Conservation (phyloP, 2,888 invertebrate genomes). For the Hartigia nigra region DNA sequence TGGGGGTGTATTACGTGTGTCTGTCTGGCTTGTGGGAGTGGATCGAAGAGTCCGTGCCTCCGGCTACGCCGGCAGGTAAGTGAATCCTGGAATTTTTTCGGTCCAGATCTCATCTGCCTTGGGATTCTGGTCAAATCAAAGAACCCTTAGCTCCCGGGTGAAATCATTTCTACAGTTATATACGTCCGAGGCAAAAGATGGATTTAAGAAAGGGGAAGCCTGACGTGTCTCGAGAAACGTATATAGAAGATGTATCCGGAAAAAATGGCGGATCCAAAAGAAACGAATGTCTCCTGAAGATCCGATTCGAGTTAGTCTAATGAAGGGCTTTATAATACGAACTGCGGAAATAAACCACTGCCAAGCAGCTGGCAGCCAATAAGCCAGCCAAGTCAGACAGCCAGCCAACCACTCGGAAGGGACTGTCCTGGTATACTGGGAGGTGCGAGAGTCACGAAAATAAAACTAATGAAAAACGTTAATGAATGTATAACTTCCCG, state of each 20-base stretch:
- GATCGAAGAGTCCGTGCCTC: neutral
- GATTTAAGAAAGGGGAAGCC: neutral
- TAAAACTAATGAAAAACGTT: conserved; percentile 32
- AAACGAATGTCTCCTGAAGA: conserved; percentile 29
- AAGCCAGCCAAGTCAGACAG: neutral
- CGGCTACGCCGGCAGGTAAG: neutral
- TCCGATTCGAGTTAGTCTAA: conserved; percentile 44
- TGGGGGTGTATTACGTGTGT: neutral
- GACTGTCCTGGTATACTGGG: neutral
- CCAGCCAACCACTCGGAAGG: neutral
- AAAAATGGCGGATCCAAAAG: conserved; percentile 11
- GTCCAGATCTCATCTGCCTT: neutral
- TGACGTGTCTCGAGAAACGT: neutral
- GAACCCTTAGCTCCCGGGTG: neutral
- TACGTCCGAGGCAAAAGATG: neutral
- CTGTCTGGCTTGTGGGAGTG: neutral
- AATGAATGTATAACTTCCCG: conserved; percentile 40
- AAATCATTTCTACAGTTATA: neutral
- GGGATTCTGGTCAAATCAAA: neutral
- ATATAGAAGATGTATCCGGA: no score
- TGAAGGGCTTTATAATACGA: conserved; percentile 46
- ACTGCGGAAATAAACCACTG: conserved; percentile 32
- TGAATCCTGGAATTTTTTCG: neutral
- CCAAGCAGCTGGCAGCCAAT: conserved; percentile 13
- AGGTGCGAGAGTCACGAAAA: conserved; percentile 26